Evolutionary conservation across 1,140 invertebrate genomes (phyloP).

Genomic region (Thrips palmi): DNA sequence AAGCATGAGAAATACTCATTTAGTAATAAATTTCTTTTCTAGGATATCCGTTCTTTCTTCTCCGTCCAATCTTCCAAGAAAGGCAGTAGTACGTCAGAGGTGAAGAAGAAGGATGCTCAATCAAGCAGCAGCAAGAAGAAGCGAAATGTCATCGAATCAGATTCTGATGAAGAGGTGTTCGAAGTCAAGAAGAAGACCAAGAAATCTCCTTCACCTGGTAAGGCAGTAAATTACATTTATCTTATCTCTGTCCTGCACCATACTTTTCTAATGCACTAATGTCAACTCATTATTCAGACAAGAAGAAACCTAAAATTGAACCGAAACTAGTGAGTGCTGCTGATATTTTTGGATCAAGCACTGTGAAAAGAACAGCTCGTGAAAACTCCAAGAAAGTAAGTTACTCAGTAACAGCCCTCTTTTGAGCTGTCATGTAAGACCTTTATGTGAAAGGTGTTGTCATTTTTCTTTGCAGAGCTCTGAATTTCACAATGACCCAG

Average conservation of each 20-base stretch:
- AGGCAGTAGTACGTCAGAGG: constrained; percentile 3
- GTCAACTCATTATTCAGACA: neutral
- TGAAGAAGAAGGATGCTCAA: neutral
- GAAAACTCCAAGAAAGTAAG: constrained; percentile 13
- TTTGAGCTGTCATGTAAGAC: constrained; percentile 18
- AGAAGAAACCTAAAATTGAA: constrained; percentile 10
- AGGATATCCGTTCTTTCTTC: constrained; percentile 15
- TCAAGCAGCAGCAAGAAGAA: constrained; percentile 12
- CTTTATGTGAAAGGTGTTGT: constrained; percentile 20
- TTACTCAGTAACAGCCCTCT: constrained; percentile 9
- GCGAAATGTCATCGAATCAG: constrained; percentile 15
- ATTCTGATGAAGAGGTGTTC: constrained; percentile 16
- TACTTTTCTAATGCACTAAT: constrained; percentile 3
- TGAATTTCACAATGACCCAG: constrained; percentile 10
- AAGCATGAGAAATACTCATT: too few relatives aligned
- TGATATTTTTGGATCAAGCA: constrained; percentile 25
- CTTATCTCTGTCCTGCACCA: constrained; percentile 2
- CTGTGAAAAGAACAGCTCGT: constrained; percentile 20
- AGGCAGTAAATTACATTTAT: neutral
- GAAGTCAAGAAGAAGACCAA: constrained; percentile 5
- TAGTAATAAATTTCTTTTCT: constrained; percentile 7
- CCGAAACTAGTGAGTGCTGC: constrained; percentile 13
- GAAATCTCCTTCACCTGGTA: neutral
- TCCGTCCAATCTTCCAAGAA: neutral
- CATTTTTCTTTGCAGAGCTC: neutral